phyloP scores from a whole-genome alignment of 2,888 invertebrate genomes.

The Sepioteuthis lessoniana region DNA sequence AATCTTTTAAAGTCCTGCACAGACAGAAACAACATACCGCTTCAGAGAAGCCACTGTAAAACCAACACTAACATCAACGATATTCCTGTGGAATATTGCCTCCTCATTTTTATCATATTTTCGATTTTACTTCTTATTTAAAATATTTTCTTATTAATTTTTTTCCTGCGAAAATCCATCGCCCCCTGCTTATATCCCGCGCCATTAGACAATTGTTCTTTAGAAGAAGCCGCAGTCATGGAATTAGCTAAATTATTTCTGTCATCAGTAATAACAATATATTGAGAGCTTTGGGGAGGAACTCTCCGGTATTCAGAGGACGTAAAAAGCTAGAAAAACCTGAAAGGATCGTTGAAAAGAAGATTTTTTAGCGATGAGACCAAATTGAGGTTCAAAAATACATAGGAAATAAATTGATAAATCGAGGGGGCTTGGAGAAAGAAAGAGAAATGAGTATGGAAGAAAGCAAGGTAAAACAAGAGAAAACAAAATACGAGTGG shows the following conservation, averaged over 20 bases:
- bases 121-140: background rate
- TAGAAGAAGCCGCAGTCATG: background rate
- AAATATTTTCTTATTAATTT: background rate
- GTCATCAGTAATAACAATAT: conserved; percentile 7
- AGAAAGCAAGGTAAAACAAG: background rate
- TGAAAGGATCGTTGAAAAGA: conserved; percentile 33
- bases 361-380: conserved; percentile 3
- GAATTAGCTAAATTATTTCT: conserved; percentile 33
- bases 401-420: conserved; percentile 10
- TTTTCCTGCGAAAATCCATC: background rate
- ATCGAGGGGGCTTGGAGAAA: background rate
- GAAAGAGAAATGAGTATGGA: background rate
- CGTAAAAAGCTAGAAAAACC: conserved; percentile 33
- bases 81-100: background rate
- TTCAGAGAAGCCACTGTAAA: background rate
- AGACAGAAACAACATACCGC: background rate
- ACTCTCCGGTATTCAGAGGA: conserved; percentile 12
- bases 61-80: background rate
- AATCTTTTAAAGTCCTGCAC: background rate
- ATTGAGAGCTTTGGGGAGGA: conserved; percentile 16
- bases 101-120: background rate
- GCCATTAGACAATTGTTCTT: conserved; percentile 33
- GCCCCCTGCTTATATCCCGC: background rate
- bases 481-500: background rate
- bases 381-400: conserved; percentile 33